A percentile compares a stretch with the other conserved stretches of the same genome.
phyloP scores from a whole-genome alignment of 2,113 vertebrate genomes.

The Sphyrna mokarran region DNA sequence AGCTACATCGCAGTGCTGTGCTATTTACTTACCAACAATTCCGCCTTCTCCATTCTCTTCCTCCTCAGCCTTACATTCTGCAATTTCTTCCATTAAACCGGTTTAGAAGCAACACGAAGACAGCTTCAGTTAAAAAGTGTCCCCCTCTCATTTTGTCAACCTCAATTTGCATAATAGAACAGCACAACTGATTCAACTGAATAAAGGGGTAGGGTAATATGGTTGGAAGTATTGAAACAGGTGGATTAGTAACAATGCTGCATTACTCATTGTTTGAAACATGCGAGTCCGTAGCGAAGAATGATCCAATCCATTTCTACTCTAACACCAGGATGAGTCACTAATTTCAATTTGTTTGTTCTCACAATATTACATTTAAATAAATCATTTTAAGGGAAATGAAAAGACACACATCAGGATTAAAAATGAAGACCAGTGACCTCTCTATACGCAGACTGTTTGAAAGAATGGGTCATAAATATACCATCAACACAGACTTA shows the following conservation, averaged over 20 bases:
- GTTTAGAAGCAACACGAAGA: neutral
- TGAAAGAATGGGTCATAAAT: neutral
- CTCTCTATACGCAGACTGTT: neutral
- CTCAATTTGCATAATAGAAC: neutral
- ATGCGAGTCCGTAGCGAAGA: neutral
- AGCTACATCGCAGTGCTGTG: neutral
- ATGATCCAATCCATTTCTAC: neutral
- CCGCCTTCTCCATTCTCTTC: neutral
- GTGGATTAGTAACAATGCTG: constrained; percentile 23
- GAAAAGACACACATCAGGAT: neutral
- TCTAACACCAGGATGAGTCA: neutral
- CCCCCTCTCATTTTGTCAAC: neutral
- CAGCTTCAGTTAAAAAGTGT: neutral
- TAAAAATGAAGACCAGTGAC: neutral
- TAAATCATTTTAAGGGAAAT: neutral
- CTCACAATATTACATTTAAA: neutral
- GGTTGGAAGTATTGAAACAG: neutral
- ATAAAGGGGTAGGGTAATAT: neutral
- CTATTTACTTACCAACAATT: neutral
- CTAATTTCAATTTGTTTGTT: neutral
- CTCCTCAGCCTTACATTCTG: neutral
- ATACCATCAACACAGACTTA: neutral
- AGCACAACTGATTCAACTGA: neutral
- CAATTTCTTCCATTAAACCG: neutral
- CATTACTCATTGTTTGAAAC: constrained; percentile 11